Evolutionary conservation across 2,888 invertebrate genomes (phyloP).

Genomic region (Galeruca laticollis): DNA sequence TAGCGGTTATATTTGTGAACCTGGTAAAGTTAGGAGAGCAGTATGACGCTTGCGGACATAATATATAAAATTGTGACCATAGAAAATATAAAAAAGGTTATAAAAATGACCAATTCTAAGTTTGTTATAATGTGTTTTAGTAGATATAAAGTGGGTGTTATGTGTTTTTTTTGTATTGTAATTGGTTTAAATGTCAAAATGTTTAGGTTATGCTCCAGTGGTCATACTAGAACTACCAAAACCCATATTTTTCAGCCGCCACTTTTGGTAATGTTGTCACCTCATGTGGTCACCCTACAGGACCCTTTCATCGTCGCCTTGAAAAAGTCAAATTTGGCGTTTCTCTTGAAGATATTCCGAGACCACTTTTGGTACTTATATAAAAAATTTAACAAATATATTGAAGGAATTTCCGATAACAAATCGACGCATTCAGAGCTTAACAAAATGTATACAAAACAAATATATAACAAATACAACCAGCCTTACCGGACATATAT

Average conservation of each 20-base stretch:
- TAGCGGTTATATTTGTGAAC: no score
- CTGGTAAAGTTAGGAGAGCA: no score
- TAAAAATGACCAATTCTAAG: conserved; percentile 26
- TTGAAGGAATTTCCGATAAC: no score
- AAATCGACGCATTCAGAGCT: no score
- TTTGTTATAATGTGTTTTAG: conserved; percentile 25
- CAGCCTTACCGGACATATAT: no score
- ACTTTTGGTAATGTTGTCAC: conserved; percentile 92
- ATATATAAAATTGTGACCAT: no score
- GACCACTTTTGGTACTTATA: conserved; percentile 89
- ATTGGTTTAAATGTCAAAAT: conserved; percentile 46
- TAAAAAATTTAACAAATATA: no score
- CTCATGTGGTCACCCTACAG: conserved; percentile 88
- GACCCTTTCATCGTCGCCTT: conserved; percentile 84
- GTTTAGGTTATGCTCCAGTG: conserved; percentile 62
- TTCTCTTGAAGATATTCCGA: conserved; percentile 91
- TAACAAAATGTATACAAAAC: no score
- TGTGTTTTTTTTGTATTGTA: conserved; percentile 33
- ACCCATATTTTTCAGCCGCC: conserved; percentile 71
- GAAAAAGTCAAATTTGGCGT: conserved; percentile 97
- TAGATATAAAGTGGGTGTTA: conserved; percentile 35
- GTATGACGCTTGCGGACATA: no score
- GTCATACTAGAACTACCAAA: conserved; percentile 46
- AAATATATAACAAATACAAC: no score
- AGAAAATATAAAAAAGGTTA: conserved; percentile 27